Evolutionary conservation across 2,113 vertebrate species (phyloP), one percentile per base, ranked within the genome.

Genomic region (Actenoides hombroni): DNA sequence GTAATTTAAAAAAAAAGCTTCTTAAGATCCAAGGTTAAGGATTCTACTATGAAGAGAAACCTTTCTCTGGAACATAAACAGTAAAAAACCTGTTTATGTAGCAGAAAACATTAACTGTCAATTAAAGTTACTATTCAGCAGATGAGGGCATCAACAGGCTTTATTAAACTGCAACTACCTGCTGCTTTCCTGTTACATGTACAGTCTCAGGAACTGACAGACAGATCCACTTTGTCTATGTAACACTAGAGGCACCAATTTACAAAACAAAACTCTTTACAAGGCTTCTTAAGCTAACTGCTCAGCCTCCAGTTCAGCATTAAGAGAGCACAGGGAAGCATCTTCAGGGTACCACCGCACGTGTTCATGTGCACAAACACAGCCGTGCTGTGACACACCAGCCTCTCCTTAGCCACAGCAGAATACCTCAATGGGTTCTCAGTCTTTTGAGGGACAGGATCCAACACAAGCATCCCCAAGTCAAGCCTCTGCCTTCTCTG

Each of bases 41-140:
- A 69, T 51, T 53, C 11, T 79, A 40, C 35, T 86, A 70, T 25
- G 39, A 92, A 49, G 18, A 53, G 25, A 13, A 75, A 71, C 16
- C 14, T 83, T 91, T 59, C 74, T 88, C 61, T 93, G 84, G 86
- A 86, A 90, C 10, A 83, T 11, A 91, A 93, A 75, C 63, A 86
- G 86, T 77, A 75, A 48, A 39, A 44, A 60, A 51, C n/a, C 35
- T 51, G 56, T 39, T 84, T 88, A 70, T 37, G 56, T 10, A 87
- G 79, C 59, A 88, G 51, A 78, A 96, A 95, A 95, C 68, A 93
- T 88, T 82, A 96, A 76, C 83, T 93, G 64, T 73, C 81, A 90
- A 64, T 70, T 95, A 76, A 79, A 85, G 37, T 49, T 86, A 73
- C 65, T 94, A 95, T 63, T 37, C 54, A 83, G 54, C 19, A 95